Base-by-base conservation (phyloP, 2,888 invertebrate genomes). In the Cryptocephalus primarius region DNA sequence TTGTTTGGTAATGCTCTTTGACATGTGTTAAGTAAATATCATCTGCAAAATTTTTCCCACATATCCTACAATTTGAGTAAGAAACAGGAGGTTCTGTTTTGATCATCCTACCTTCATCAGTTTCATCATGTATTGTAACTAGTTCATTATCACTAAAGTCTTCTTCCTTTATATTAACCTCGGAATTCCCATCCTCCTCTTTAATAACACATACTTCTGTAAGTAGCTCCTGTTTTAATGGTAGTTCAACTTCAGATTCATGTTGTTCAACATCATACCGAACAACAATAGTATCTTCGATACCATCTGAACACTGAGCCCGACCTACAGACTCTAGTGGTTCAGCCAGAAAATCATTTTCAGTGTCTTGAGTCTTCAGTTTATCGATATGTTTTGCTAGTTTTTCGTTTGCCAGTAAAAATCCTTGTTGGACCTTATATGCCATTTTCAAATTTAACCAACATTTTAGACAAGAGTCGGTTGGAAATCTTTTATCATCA, bases 41-140 rank as follows among this genome's bases (percentile, higher is more conserved):
- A 42, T 54, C 53, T 41, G 50, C 46, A 32, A 54, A 49, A 40
- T 49, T 46, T 39, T 48, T 44, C 33, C 57, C 57, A 50, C 59
- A 59, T 31, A 59, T 55, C 48, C 55, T 55, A 47, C 59, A 59
- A 10, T 40, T 40, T 40, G 31, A 31, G 12, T 40, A 31, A 31
- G 31, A 40, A 40, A 31, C 40, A 12, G 40, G 22, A 40, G 31
- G 31, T 40, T 31, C 6, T 12, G 40, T 31, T 40, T 12, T 40
- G 10, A 31, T 9, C 31, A 31, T 31, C 13, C n/a, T 3, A 11
- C n/a, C 40, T 12, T 12, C 31, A 31, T 40, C 40, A 9, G 12
- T 40, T 40, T 40, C 31, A 31, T 31, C 10, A 40, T 31, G 6
- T 6, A 40, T 10, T 12, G 8, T 12, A 9, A 31, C 40, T 40